Conservation (phyloP, 2,113 vertebrate species). For the Oenanthe melanoleuca region DNA sequence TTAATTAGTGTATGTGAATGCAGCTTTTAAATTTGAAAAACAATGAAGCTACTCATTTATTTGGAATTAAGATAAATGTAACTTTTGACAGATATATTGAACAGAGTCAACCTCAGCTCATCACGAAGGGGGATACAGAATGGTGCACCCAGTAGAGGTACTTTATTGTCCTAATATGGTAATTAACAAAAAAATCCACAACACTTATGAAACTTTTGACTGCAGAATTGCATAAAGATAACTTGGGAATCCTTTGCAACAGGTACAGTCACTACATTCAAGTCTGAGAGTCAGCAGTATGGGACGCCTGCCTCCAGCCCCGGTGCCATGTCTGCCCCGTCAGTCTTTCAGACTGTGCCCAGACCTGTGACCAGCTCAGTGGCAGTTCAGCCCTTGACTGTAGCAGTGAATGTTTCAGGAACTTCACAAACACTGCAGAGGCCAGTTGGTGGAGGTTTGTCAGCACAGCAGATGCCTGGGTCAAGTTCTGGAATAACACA, state of each 20-base stretch:
- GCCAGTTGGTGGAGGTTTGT: conserved; percentile 58
- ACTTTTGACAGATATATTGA: conserved; percentile 81
- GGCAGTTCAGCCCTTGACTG: conserved; percentile 72
- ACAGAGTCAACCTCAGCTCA: conserved; percentile 78
- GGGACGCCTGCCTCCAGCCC: conserved; percentile 65
- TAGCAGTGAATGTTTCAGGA: conserved; percentile 67
- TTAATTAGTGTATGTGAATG: conserved; percentile 7
- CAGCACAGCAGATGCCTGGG: conserved; percentile 53
- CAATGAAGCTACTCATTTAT: conserved; percentile 16
- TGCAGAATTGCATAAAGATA: conserved; percentile 3
- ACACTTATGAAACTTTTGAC: conserved; percentile 7
- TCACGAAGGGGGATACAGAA: conserved; percentile 78
- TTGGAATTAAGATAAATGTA: conserved; percentile 57
- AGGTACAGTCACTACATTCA: conserved; percentile 76
- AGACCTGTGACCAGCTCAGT: conserved; percentile 65
- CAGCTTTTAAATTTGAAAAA: conserved; percentile 33
- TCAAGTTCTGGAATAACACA: conserved; percentile 62
- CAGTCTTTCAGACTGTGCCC: conserved; percentile 72
- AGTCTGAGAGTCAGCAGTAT: conserved; percentile 71
- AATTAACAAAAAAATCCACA: conserved; percentile 44
- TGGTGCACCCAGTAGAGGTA: conserved; percentile 81
- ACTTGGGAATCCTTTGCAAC: conserved; percentile 68
- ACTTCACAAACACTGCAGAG: conserved; percentile 53
- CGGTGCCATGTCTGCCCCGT: conserved; percentile 30
- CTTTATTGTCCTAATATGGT: conserved; percentile 64